Evolutionary conservation across 2,797 vertebrate genomes (phyloP).

Genomic region (Mionectes olivaceus): DNA sequence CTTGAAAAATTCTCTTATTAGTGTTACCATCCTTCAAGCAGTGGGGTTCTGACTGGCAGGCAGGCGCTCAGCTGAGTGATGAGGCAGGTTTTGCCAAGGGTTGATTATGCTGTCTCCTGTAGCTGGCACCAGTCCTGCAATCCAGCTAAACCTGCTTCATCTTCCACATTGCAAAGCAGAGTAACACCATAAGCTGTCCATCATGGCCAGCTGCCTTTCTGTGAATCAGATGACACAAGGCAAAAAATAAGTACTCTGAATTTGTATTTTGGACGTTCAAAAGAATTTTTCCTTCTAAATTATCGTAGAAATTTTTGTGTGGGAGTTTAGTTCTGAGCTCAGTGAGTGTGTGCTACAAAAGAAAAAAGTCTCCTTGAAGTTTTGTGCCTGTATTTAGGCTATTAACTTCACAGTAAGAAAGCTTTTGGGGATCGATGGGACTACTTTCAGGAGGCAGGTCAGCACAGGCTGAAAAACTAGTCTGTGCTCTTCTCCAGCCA

Average conservation of each 20-base stretch:
- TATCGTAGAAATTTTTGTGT: not conserved
- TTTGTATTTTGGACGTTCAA: not conserved
- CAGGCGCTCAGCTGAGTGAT: not conserved
- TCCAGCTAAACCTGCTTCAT: not conserved
- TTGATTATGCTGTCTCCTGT: conserved; percentile 37
- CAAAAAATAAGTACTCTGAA: not conserved
- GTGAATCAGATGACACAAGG: not conserved
- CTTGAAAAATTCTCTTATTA: conserved; percentile 4
- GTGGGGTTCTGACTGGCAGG: conserved; percentile 36
- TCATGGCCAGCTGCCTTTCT: not conserved
- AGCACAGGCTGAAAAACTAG: not conserved
- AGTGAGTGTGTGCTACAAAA: not conserved
- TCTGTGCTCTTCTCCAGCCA: not conserved
- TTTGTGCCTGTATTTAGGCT: not conserved
- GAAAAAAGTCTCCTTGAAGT: not conserved
- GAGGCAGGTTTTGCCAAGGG: conserved; percentile 38
- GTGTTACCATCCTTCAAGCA: conserved; percentile 4
- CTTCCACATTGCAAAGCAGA: not conserved
- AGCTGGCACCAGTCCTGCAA: conserved; percentile 14
- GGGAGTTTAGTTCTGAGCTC: not conserved
- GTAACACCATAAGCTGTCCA: not conserved
- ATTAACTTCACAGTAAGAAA: not conserved
- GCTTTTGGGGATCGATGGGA: not conserved
- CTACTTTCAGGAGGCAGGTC: not conserved
- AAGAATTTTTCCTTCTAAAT: not conserved